A percentile compares a stretch with the other conserved stretches of the same genome.
These are phyloP conservation scores for Perdita meconis DNA, from an alignment of 2,888 invertebrate genomes.

Conservation along the genomic window DNA sequence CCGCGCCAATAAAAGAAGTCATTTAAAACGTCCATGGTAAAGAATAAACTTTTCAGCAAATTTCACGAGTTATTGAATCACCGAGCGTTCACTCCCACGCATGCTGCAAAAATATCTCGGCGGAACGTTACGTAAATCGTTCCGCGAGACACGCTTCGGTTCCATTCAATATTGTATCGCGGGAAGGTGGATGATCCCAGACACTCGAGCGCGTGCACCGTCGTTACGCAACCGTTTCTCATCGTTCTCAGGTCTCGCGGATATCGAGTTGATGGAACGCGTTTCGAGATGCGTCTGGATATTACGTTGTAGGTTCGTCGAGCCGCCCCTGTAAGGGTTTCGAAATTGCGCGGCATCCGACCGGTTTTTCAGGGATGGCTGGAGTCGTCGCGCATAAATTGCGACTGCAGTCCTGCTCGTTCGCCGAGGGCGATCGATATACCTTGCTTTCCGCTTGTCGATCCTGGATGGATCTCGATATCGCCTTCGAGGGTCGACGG, in stretches of 20 bases:
- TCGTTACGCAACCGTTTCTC: slow-evolving; percentile 21
- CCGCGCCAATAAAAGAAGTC: no score
- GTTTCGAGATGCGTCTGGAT: slow-evolving; percentile 23
- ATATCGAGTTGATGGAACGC: slow-evolving; percentile 48
- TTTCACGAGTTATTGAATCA: no score
- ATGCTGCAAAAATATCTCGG: background rate
- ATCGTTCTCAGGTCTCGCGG: slow-evolving; percentile 18
- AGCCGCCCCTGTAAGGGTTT: slow-evolving; percentile 9
- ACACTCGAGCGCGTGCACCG: background rate
- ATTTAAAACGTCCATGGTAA: no score
- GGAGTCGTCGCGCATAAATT: slow-evolving; percentile 27
- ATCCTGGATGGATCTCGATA: background rate
- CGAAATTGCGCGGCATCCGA: slow-evolving; percentile 42
- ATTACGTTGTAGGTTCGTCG: slow-evolving; percentile 38
- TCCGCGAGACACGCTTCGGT: background rate
- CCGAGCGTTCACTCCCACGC: background rate
- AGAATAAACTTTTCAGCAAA: no score
- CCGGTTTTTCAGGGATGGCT: slow-evolving; percentile 28
- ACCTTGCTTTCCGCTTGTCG: slow-evolving; percentile 4
- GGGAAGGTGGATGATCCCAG: background rate
- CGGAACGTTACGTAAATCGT: background rate
- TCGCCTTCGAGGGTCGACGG: background rate
- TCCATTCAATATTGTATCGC: background rate
- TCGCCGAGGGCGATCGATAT: slow-evolving; percentile 24
- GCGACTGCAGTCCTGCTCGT: slow-evolving; percentile 17